Evolutionary conservation across 2,113 vertebrate genomes (phyloP).

Genomic region (Anolis carolinensis): DNA sequence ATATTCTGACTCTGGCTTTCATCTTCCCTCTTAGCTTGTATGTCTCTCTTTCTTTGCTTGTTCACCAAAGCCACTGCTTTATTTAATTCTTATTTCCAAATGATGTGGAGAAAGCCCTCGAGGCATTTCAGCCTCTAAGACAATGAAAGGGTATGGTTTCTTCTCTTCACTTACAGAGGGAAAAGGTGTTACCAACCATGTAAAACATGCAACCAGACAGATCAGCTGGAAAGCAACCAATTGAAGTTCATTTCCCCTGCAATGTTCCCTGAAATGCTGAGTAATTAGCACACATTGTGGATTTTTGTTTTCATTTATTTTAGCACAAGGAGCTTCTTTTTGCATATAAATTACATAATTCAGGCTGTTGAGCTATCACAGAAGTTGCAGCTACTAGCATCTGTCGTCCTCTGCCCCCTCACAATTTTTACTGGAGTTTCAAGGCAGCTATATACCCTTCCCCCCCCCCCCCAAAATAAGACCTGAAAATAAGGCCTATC

Average conservation of each 20-base stretch:
- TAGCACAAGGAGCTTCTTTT: slow-evolving; percentile 59
- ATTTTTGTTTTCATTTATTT: slow-evolving; percentile 63
- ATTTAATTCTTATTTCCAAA: slow-evolving; percentile 48
- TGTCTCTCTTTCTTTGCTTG: neutral
- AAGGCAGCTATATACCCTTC: slow-evolving; percentile 32
- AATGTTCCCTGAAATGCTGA: slow-evolving; percentile 68
- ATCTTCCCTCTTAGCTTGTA: neutral
- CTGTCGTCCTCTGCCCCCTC: slow-evolving; percentile 12
- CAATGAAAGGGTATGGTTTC: slow-evolving; percentile 60
- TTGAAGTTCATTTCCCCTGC: slow-evolving; percentile 67
- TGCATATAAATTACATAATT: slow-evolving; percentile 56
- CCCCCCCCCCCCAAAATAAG: too few species aligned
- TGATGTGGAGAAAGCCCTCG: slow-evolving; percentile 48
- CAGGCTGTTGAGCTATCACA: slow-evolving; percentile 41
- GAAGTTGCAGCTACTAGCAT: slow-evolving; percentile 59
- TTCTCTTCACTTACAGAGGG: slow-evolving; percentile 63
- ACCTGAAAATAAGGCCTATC: too few species aligned
- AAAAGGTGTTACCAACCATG: slow-evolving; percentile 39
- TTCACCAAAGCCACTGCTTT: slow-evolving; percentile 45
- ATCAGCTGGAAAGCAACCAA: slow-evolving; percentile 68
- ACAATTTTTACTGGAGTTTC: slow-evolving; percentile 18
- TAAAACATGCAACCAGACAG: slow-evolving; percentile 55
- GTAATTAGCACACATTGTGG: slow-evolving; percentile 66
- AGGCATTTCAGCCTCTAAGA: slow-evolving; percentile 58
- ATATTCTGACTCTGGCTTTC: neutral